Evolutionary conservation across 2,888 invertebrate species (phyloP), one percentile per base, ranked within the genome.

Genomic region (Drosophila vallismaia): DNA sequence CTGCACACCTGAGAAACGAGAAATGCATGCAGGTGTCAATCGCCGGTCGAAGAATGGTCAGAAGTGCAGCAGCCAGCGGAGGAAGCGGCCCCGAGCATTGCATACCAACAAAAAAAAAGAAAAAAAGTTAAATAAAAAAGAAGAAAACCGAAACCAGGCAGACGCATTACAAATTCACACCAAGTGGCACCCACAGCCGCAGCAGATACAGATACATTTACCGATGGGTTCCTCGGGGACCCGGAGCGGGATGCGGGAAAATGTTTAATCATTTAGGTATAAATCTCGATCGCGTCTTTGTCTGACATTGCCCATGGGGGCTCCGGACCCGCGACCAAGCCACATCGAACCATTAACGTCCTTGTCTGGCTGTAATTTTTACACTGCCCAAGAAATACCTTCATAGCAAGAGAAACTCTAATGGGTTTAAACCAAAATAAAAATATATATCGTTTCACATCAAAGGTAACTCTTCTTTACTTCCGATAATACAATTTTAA

Each of bases 11-110:
- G 86, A 86, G 87, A 85, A 84, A 87, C 85, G 74, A 79, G 86
- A 87, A 87, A 87, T 88, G 88, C 85, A 88, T 88, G 88, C 86
- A 88, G 88, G 86, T 88, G 89, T 88, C 88, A 88, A 86, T 85
- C 83, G 84, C 74, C 71, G 75, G 55, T 68, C 70, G 72, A 80
- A 84, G 77, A 86, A 84, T 74, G 82, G 82, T 60, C 77, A 79
- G 73, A 69, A 55, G 58, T 48, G 52, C 75, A 56, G 40, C 48
- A 59, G 56, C 54, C 58, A 55, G 56, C 45, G 54, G 59, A 76
- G 70, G 71, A 67, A 74, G 60, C 66, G 45, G 50, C 69, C 67
- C 42, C 71, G 68, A 54, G 48, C 68, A 58, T 31, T 74, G 72
- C 77, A 75, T 67, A 73, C 58, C 49, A 33, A 54, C 59, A 53